These are phyloP conservation scores for Netelia fuscicornis DNA, from an alignment of 2,888 invertebrate genomes.

Conservation along the genomic window DNA sequence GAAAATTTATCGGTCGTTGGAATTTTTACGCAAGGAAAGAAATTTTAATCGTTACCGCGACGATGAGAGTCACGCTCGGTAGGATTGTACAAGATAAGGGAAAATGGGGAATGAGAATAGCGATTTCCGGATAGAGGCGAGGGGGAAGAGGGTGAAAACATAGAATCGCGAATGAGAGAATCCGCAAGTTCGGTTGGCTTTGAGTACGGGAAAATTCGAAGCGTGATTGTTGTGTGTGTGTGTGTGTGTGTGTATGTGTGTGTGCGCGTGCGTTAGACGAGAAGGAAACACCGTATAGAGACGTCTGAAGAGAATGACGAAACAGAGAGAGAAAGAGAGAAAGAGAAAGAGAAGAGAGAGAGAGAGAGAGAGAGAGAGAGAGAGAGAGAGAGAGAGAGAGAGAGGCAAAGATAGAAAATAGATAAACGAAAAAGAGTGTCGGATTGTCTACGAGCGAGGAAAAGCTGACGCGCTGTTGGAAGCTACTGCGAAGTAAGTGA, in stretches of 20 bases:
- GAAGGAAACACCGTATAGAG: conserved; percentile 55
- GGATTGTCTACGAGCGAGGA: conserved; percentile 56
- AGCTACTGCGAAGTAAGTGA: conserved; percentile 44
- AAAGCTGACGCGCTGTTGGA: conserved; percentile 61
- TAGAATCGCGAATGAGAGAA: conserved; percentile 44
- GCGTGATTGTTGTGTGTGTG: conserved; percentile 51
- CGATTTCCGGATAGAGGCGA: conserved; percentile 73
- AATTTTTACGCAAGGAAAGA: no score
- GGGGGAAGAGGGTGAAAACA: conserved; percentile 42
- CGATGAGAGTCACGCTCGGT: background rate
- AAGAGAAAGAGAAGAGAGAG: background rate
- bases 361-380: conserved; percentile 55
- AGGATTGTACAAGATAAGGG: conserved; percentile 64
- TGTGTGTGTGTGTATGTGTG: background rate
- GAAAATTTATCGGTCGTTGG: no score
- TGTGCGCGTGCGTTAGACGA: conserved; percentile 42
- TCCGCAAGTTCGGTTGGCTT: conserved; percentile 31
- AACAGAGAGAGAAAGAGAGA: conserved; percentile 63
- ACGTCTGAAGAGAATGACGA: conserved; percentile 57
- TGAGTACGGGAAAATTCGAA: conserved; percentile 72
- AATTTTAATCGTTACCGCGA: background rate
- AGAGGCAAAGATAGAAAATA: conserved; percentile 34
- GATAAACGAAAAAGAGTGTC: conserved; percentile 29
- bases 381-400: conserved; percentile 1
- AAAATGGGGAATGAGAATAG: conserved; percentile 76